Evolutionary conservation across 2,113 vertebrate genomes (phyloP).

Genomic region (Corvus hawaiiensis): DNA sequence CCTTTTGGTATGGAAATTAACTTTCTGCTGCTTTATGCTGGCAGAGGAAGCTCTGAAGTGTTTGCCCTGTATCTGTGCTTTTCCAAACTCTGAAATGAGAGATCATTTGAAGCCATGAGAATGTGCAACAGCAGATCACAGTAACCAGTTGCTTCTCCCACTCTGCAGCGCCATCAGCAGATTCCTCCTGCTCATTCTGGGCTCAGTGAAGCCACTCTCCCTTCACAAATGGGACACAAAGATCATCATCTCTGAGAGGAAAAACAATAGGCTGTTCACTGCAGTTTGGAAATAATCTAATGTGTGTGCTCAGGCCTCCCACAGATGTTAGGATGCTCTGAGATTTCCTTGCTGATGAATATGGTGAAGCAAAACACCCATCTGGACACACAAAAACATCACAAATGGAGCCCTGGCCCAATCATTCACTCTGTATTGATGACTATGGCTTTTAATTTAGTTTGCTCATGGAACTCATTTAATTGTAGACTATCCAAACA

Average conservation of each 20-base stretch:
- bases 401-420: conserved; percentile 23
- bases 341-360: conserved; percentile 51
- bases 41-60: not conserved
- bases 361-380: conserved; percentile 41
- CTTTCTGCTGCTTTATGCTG: not conserved
- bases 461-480: conserved; percentile 41
- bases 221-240: not conserved
- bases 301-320: not conserved
- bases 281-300: not conserved
- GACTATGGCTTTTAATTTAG: conserved; percentile 9
- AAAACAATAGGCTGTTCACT: not conserved
- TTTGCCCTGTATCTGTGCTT: not conserved
- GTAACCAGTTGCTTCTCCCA: not conserved
- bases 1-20: not conserved
- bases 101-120: not conserved
- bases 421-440: conserved; percentile 48
- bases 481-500: conserved; percentile 24
- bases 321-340: conserved; percentile 24
- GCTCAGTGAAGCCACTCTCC: not conserved
- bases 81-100: not conserved
- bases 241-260: not conserved
- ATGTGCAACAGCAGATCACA: not conserved
- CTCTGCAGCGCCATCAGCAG: not conserved
- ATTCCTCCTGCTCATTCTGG: not conserved
- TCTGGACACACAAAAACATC: conserved; percentile 45